Evolutionary conservation across 2,888 invertebrate genomes (phyloP), one percentile per base, ranked within the genome.

Genomic region (Ennomos erosarius): DNA sequence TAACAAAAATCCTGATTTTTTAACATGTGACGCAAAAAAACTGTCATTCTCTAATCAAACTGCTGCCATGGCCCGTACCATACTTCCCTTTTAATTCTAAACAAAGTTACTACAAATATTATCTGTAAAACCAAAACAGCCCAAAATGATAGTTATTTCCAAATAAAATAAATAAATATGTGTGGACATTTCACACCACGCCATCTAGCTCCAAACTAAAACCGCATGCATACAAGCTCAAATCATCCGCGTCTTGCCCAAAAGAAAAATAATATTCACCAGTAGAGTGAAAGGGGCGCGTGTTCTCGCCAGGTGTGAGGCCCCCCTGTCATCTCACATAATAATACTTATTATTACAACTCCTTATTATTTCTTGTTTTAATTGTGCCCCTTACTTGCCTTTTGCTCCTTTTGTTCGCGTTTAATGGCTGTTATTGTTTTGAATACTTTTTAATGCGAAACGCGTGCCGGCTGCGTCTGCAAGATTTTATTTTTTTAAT

Each of bases 301-400:
- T 80, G 83, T 73, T 78, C 68, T 74, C 36, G 36, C 90, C 90
- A 90, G 90, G 90, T 90, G 90, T 76, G 65, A 73, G 72, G 75
- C 84, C 82, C 78, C 76, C 71, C 78, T 81, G 76, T 79, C 81
- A 81, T 83, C 82, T 81, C 76, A 70, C 82, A 83, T 84, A 86
- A 87, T 88, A 87, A 89, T 89, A 89, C 90, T 91, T 91, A 91
- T 90, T 90, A 90, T 88, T 87, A 86, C 87, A 86, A 84, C 85
- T 90, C 90, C 89, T 90, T 91, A 90, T 90, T 91, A 90, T 89
- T 90, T 90, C 88, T 90, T 90, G 89, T 89, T 90, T 90, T 91
- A 92, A 92, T 92, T 92, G 91, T 89, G 82, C 88, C 83, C 80
- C 81, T 67, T 86, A 89, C 91, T 91, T 90, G 89, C 86, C 87